These are phyloP conservation scores for Phrixothrix hirtus DNA, from an alignment of 2,888 invertebrate genomes.

Conservation along the genomic window DNA sequence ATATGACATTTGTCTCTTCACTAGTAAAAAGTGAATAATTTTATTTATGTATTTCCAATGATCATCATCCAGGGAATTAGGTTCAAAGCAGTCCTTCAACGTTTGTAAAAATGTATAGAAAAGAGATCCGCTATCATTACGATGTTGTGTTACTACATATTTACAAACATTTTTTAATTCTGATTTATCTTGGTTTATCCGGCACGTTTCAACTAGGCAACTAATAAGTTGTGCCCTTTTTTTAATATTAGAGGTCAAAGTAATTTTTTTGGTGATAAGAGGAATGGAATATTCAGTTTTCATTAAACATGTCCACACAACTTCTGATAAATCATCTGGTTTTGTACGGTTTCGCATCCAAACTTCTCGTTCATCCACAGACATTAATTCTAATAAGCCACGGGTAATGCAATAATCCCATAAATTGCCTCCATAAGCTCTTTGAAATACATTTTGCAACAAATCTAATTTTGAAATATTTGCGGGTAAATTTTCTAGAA, in stretches of 20 bases:
- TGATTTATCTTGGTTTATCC: slow-evolving; percentile 14
- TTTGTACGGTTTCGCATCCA: slow-evolving; percentile 3
- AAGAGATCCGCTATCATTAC: slow-evolving; percentile 6
- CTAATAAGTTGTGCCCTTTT: slow-evolving; percentile 4
- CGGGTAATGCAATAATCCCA: slow-evolving; percentile 6
- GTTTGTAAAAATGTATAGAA: slow-evolving; percentile 1
- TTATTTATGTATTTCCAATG: slow-evolving; percentile 13
- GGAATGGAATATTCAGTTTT: slow-evolving; percentile 17
- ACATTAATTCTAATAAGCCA: slow-evolving; percentile 12
- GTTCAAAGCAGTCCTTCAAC: neutral
- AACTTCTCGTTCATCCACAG: slow-evolving; percentile 6
- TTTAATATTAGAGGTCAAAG: slow-evolving; percentile 2
- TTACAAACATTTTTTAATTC: slow-evolving; percentile 13
- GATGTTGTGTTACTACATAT: slow-evolving; percentile 11
- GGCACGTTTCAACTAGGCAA: slow-evolving; percentile 19
- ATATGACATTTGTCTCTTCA: neutral
- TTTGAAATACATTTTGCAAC: slow-evolving; percentile 4
- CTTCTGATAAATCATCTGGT: slow-evolving; percentile 1
- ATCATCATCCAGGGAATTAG: neutral
- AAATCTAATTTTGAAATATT: slow-evolving; percentile 7
- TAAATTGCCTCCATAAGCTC: slow-evolving; percentile 7
- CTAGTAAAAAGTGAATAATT: neutral
- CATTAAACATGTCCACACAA: slow-evolving; percentile 9
- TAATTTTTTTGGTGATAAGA: slow-evolving; percentile 13
- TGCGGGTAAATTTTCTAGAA: neutral